Evolutionary conservation across 2,888 invertebrate species (phyloP), one percentile per base, ranked within the genome.

Genomic region (Ommatoiulus sabulosus): DNA sequence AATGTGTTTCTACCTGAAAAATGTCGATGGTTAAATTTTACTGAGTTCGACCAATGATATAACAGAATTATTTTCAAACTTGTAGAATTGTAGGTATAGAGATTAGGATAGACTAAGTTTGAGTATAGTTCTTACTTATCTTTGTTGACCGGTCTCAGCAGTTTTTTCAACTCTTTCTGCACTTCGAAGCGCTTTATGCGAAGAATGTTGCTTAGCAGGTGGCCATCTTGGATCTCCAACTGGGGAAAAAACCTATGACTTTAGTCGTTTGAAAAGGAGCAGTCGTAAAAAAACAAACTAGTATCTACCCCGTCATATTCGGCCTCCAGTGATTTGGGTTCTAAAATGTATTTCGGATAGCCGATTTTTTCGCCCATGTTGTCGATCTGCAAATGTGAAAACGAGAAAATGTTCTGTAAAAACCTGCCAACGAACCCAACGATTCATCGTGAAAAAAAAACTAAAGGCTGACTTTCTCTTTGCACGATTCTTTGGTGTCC

Each of bases 161-260:
- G 93, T 89, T 95, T 92, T 89, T 92, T 94, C 91, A 96, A 96
- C 91, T 97, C 97, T 91, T 94, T 94, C 91, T 94, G 94, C 0
- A 96, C 95, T 90, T 96, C 93, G 92, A 96, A 96, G 89, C 94
- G 94, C 44, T 97, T 92, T 90, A 97, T 96, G 91, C 96, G 96
- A 52, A 97, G 92, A 10, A 96, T 96, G 91, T 97, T 97, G 92
- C 96, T 96, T 91, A 97, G 97, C 92, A 97, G 97, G 91, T 94
- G 95, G 85, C 96, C 95, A 0, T 95, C 95, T 90, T 95, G 94
- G 88, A 97, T 95, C 85, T 93, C 93, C n/a, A 93, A 92, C 93
- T 94, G 90, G 4, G 90, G 10, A 44, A 72, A 44, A 43, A 12
- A 72, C 6, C 10, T 17, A 7, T 44, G 43, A 44, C 20, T 12